phyloP scores from a whole-genome alignment of 2,888 invertebrate genomes.

The Argyra leucocephala region DNA sequence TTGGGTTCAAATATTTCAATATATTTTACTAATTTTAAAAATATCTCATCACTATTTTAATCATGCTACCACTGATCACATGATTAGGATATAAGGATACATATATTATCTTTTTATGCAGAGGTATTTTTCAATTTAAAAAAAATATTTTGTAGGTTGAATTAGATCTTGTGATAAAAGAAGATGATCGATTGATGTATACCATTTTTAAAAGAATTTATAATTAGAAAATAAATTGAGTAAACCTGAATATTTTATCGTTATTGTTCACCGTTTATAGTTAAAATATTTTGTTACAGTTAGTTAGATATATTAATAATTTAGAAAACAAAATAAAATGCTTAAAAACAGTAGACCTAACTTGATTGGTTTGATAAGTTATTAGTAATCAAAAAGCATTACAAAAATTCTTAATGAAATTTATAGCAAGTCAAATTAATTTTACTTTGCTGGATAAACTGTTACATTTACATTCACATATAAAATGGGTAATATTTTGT shows the following conservation, averaged over 20 bases:
- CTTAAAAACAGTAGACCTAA: not conserved
- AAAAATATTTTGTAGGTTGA: not conserved
- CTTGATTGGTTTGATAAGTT: not conserved
- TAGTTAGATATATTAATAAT: not conserved
- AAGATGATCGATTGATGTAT: conserved; percentile 4
- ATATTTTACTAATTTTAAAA: not conserved
- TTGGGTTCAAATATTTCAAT: not conserved
- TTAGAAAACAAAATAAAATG: not conserved
- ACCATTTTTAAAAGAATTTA: not conserved
- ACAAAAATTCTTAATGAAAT: not conserved
- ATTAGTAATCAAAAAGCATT: not conserved
- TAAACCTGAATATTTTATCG: not conserved
- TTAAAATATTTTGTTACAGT: too few relatives aligned
- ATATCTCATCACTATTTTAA: conserved; percentile 1
- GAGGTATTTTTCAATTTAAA: not conserved
- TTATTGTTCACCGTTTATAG: not conserved
- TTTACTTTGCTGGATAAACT: not conserved
- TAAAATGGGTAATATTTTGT: too few relatives aligned
- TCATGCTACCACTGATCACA: not conserved
- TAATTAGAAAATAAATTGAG: not conserved
- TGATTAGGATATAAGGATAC: conserved; percentile 1
- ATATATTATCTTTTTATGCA: not conserved
- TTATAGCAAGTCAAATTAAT: not conserved
- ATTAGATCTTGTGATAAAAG: not conserved
- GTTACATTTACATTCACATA: conserved; percentile 17